Evolutionary conservation across 2,113 vertebrate species (phyloP).

Genomic region (Ivindomyrus marchei): DNA sequence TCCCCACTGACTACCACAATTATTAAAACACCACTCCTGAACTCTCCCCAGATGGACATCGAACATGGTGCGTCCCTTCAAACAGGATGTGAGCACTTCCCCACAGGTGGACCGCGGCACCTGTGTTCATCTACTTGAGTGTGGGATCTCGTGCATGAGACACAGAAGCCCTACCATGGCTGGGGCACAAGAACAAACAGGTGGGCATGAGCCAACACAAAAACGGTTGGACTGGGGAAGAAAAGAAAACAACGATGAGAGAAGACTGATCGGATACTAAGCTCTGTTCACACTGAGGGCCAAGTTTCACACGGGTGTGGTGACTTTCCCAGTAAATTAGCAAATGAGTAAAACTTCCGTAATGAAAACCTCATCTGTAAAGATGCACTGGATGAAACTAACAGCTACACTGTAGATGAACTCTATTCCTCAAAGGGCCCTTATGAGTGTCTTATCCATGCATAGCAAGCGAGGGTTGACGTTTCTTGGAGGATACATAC

Average conservation of each 20-base stretch:
- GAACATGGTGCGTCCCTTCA: not conserved
- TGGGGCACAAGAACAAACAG: slow-evolving; percentile 6
- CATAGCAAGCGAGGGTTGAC: slow-evolving; percentile 17
- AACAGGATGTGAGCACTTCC: not conserved
- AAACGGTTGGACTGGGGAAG: not conserved
- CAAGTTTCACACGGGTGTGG: not conserved
- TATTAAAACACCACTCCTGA: not conserved
- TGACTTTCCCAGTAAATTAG: not conserved
- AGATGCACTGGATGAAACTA: not conserved
- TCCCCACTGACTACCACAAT: not conserved
- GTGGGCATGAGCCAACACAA: not conserved
- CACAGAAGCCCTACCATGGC: not conserved
- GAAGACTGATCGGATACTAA: not conserved
- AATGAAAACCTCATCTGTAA: not conserved
- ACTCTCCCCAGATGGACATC: not conserved
- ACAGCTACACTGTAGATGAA: not conserved
- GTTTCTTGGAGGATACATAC: slow-evolving; percentile 25
- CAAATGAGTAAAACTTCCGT: not conserved
- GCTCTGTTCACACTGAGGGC: not conserved
- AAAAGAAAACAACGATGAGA: not conserved
- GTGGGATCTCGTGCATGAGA: not conserved
- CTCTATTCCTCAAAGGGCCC: not conserved
- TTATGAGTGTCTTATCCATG: not conserved
- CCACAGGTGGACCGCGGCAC: not conserved
- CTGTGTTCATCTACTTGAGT: not conserved